Evolutionary conservation across 2,113 vertebrate species (phyloP), one percentile per base, ranked within the genome.

Genomic region (Alethe castanea): DNA sequence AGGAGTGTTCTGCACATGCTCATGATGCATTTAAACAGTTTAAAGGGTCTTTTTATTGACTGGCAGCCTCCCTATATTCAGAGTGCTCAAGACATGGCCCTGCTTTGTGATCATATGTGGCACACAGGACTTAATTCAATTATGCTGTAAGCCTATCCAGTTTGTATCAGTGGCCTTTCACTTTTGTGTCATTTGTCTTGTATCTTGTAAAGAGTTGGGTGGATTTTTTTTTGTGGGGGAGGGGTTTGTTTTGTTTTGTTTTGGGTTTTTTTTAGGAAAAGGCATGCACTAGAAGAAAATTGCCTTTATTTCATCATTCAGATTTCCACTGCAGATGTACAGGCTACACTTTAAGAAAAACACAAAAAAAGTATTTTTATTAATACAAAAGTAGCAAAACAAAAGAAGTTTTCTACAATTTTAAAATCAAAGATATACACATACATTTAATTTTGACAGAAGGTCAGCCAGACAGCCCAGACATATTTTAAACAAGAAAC

Each of bases 21-120:
- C 95, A 97, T 96, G 98, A 98, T 98, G 98, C 97, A 98, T 99
- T 99, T 99, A 99, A 99, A 98, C 98, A 98, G 98, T 97, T 98
- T 98, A 98, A 98, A 98, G 98, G 95, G 97, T 97, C 96, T 98
- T 98, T 97, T 92, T 94, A 98, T 98, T 97, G 97, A 98, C 97
- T 97, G 95, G 94, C 97, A 90, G 96, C 95, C 96, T 98, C 97
- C 98, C 96, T 95, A 98, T 96, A 98, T 97, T 98, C 97, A 97
- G 95, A 96, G 88, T 95, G 96, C 96, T 94, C 44, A 57, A 96
- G 97, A 97, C 97, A 88, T 96, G 94, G 97, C 96, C 96, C 97
- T 88, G 97, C 96, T 98, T 98, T 98, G 98, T 98, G 97, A 98
- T 98, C 92, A 96, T 98, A 97, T 97, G 97, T 97, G 97, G 98